A percentile compares a stretch with the other conserved stretches of the same genome.
phyloP scores from a whole-genome alignment of 2,888 invertebrate genomes.

The Hirudinaria manillensis region DNA sequence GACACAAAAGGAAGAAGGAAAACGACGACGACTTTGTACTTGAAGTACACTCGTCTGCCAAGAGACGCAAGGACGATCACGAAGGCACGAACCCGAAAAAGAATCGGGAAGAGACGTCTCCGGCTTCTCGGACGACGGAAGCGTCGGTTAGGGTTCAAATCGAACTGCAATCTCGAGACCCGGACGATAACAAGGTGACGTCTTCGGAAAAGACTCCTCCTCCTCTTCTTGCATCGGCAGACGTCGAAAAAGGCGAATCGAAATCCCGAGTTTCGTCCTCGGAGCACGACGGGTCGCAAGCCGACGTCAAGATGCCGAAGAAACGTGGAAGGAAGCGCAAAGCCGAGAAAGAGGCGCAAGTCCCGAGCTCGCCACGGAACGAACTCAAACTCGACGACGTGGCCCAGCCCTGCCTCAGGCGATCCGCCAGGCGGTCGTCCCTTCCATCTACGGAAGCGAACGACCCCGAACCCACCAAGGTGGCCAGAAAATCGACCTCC shows the following conservation, averaged over 20 bases:
- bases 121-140: no score
- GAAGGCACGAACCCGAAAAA: not conserved
- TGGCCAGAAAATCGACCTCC: no score
- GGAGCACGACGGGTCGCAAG: not conserved
- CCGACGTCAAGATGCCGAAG: not conserved
- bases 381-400: not conserved
- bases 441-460: no score
- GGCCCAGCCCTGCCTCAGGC: not conserved
- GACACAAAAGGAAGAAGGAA: not conserved
- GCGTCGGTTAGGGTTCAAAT: no score
- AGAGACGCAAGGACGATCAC: not conserved
- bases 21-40: not conserved
- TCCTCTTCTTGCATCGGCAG: not conserved
- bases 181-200: not conserved
- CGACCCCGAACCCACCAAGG: no score
- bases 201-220: not conserved
- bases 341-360: not conserved
- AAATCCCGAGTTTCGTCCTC: not conserved
- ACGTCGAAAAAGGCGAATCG: not conserved
- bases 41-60: not conserved
- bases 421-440: not conserved
- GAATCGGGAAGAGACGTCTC: no score
- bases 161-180: not conserved
- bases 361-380: not conserved
- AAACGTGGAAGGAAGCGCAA: conserved; percentile 1